phyloP scores from a whole-genome alignment of 1,140 invertebrate species.

The Melanaphis sacchari region DNA sequence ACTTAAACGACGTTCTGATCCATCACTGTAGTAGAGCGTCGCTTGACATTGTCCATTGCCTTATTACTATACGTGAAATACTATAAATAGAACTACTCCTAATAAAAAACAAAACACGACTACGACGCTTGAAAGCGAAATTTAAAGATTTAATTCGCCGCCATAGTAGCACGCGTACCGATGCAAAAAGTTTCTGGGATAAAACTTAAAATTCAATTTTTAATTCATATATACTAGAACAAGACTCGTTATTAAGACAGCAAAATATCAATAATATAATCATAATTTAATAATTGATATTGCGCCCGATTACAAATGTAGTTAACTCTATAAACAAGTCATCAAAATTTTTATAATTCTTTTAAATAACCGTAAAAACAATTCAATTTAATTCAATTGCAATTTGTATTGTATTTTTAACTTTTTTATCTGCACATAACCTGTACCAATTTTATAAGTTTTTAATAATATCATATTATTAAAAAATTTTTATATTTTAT shows the following conservation, averaged over 20 bases:
- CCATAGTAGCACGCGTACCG: not conserved
- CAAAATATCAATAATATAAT: not conserved
- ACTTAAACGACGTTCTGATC: conserved; percentile 33
- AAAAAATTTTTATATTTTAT: not conserved
- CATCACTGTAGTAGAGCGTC: conserved; percentile 10
- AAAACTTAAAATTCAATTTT: not conserved
- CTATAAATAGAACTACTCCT: not conserved
- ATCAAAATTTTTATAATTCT: too few relatives aligned
- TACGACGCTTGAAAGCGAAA: not conserved
- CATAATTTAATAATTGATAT: not conserved
- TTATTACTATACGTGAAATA: not conserved
- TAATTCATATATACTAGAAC: not conserved
- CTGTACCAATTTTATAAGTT: not conserved
- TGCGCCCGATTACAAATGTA: not conserved
- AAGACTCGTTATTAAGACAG: not conserved
- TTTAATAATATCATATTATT: not conserved
- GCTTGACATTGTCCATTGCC: not conserved
- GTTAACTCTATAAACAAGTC: too few relatives aligned
- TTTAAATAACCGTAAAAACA: not conserved
- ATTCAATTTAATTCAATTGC: not conserved
- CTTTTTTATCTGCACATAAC: not conserved
- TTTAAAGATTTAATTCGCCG: conserved; percentile 7
- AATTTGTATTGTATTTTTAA: not conserved
- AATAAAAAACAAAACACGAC: conserved; percentile 5
- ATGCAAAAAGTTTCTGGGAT: not conserved